phyloP scores from a whole-genome alignment of 2,888 invertebrate species.

The Selenia dentaria region DNA sequence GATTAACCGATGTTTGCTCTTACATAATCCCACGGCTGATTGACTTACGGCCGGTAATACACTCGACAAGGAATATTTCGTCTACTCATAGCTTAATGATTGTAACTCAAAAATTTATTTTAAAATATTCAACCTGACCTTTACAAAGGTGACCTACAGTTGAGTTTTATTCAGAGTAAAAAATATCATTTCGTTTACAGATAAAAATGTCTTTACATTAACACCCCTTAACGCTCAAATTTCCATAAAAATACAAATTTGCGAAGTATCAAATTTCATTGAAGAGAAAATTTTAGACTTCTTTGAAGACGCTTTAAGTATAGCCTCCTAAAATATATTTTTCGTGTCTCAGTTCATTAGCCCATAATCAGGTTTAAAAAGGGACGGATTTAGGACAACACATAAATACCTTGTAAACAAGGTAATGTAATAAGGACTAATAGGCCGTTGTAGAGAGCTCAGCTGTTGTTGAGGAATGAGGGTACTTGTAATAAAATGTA shows the following conservation, averaged over 20 bases:
- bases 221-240: constrained; percentile 5
- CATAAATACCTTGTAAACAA: constrained; percentile 32
- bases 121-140: no score
- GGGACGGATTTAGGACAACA: constrained; percentile 21
- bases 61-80: no score
- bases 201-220: no score
- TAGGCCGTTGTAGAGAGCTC: constrained; percentile 15
- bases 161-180: no score
- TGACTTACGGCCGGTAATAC: no score
- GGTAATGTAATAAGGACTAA: constrained; percentile 26
- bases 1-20: no score
- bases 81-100: no score
- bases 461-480: constrained; percentile 29
- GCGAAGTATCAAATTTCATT: constrained; percentile 12
- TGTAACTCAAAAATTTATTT: no score
- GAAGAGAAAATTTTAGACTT: neutral
- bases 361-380: constrained; percentile 26
- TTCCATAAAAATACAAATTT: constrained; percentile 13
- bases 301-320: constrained; percentile 2
- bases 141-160: no score
- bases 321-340: constrained; percentile 1
- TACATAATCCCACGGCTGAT: no score
- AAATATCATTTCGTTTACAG: no score
- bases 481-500: constrained; percentile 25
- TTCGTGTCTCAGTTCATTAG: constrained; percentile 19